Evolutionary conservation across 2,113 vertebrate genomes (phyloP), one percentile per base, ranked within the genome.

Genomic region (Pseudorectes ferrugineus): DNA sequence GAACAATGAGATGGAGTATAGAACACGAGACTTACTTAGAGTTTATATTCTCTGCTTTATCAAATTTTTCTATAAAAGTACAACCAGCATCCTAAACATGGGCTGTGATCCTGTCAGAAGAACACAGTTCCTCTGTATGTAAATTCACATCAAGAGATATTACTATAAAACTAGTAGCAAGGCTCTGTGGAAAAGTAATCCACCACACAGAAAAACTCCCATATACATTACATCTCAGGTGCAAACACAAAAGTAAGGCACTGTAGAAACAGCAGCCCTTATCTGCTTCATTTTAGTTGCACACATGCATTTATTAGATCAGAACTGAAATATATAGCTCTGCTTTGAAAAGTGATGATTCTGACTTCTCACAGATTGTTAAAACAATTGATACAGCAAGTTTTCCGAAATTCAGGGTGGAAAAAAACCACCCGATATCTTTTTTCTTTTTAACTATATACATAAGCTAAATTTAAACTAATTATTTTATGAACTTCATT

Each of bases 401-500:
- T 15, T 25, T 70, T 26, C 24, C 35, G 59, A 58, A 81, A 38
- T 63, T 51, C 45, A 36, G 8, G 12, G 18, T 31, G 29, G 4
- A 33, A 61, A 88, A 43, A 36, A 40, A 9, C 2, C 0, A 12
- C 1, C 5, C 0, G 0, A 48, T 45, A 33, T 19, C 3, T 25
- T 58, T 49, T 18, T 36, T 28, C 8, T 36, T 57, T 58, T 48
- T 6, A 62, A 51, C n/a, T 81, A 68, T 9, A 63, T 6, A n/a
- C 6, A 25, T 22, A 73, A 65, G 20, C 17, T 78, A 65, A 45
- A 65, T 29, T 66, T 19, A 62, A 88, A 49, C 19, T 4, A 59
- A 59, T 49, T 92, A 3, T 59, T 82, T 59, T 7, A 83, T 35
- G 19, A 67, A 81, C 9, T 35, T 57, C 31, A 51, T 21, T 63